Evolutionary conservation across 2,113 vertebrate genomes (phyloP).

Genomic region (Condylura cristata): DNA sequence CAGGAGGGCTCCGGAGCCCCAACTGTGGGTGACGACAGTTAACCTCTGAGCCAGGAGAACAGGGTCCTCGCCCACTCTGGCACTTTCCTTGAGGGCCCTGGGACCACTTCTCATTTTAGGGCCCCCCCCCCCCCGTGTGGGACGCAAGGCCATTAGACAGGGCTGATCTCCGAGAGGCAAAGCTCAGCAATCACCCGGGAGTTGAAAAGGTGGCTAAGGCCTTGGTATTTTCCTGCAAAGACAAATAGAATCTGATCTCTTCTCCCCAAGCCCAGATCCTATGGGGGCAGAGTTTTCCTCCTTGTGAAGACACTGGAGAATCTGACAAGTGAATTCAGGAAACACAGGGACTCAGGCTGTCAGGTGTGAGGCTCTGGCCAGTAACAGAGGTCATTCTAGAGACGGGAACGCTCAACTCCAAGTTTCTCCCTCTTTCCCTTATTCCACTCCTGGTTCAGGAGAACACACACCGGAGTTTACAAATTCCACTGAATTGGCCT

Average conservation of each 20-base stretch:
- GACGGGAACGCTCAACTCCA: not conserved
- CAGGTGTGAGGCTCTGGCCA: not conserved
- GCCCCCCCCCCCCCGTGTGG: not conserved
- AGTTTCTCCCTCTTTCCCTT: not conserved
- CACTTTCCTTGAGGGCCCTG: not conserved
- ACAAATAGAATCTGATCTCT: not conserved
- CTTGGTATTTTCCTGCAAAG: not conserved
- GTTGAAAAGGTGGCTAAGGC: not conserved
- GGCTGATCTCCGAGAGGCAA: not conserved
- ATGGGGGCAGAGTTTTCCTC: not conserved
- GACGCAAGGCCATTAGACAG: not conserved
- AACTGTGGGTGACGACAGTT: rapidly evolving
- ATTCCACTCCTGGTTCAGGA: not conserved
- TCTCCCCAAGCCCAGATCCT: not conserved
- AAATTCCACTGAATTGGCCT: not conserved
- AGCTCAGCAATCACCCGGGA: not conserved
- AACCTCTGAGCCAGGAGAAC: not conserved
- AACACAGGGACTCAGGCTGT: not conserved
- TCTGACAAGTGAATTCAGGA: not conserved
- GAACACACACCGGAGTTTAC: not conserved
- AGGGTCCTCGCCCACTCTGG: not conserved
- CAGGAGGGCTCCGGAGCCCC: not conserved
- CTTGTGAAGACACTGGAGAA: not conserved
- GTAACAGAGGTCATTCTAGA: not conserved
- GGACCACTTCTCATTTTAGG: not conserved